Percentiles rank a stretch among this genome's conserved stretches.
phyloP scores from a whole-genome alignment of 92 coral and sea anemone species.

The Porites rus region DNA sequence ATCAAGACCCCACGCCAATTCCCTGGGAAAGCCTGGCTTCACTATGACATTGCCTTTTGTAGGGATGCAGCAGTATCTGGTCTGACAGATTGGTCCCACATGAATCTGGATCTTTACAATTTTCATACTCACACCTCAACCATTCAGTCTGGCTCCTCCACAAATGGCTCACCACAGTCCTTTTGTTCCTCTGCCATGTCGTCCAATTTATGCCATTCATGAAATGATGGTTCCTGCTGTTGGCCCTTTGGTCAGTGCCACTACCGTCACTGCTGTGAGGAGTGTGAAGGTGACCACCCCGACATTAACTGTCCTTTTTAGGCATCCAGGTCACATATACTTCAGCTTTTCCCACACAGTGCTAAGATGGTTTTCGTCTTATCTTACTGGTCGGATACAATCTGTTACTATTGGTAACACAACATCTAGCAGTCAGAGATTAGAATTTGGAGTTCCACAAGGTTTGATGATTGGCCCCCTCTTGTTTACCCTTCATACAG shows the following conservation, averaged over 20 bases:
- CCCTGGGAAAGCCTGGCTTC: constrained; percentile 37
- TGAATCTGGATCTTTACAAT: constrained; percentile 34
- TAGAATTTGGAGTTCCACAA: too few species aligned
- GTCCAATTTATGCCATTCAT: not conserved
- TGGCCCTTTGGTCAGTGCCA: not conserved
- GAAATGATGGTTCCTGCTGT: not conserved
- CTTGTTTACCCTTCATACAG: too few species aligned
- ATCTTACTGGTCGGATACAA: too few species aligned
- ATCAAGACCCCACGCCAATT: constrained; percentile 8
- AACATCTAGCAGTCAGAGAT: too few species aligned
- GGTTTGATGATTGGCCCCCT: too few species aligned
- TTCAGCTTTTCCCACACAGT: too few species aligned
- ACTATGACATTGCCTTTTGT: constrained; percentile 13
- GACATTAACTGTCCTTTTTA: not conserved
- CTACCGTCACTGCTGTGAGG: not conserved
- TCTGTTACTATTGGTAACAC: too few species aligned
- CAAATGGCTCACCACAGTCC: not conserved
- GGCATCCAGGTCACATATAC: not conserved
- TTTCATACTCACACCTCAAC: not conserved
- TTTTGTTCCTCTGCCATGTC: not conserved
- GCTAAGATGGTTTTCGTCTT: too few species aligned
- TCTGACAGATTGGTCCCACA: constrained; percentile 14
- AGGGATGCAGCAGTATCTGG: constrained; percentile 31
- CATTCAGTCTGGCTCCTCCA: not conserved
- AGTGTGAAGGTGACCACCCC: not conserved